A percentile compares a stretch with the other conserved stretches of the same genome.
These are phyloP conservation scores for Crambe crambe DNA, from an alignment of 37 sponge, comb jelly and placozoan genomes.

Conservation along the genomic window DNA sequence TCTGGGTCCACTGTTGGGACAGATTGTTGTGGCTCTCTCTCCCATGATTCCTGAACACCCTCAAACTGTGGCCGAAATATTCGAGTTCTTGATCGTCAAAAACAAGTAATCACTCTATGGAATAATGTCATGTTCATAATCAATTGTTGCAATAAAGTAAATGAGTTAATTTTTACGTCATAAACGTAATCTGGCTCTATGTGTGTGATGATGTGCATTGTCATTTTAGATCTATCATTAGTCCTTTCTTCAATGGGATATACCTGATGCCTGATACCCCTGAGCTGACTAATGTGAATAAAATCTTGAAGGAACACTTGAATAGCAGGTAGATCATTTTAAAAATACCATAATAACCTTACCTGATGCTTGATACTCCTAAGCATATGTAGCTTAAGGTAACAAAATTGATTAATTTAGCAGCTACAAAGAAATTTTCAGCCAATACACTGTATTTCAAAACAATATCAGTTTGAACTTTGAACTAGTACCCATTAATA, in stretches of 20 bases:
- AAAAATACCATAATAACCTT: no score
- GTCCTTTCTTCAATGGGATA: conserved; percentile 73
- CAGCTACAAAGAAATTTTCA: no score
- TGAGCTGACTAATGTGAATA: conserved; percentile 45
- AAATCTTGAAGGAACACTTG: conserved; percentile 42
- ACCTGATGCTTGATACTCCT: no score
- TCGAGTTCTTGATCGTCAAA: conserved; percentile 75
- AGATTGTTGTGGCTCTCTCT: conserved; percentile 74
- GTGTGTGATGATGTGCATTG: no score
- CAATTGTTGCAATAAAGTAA: no score
- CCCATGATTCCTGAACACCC: conserved; percentile 59
- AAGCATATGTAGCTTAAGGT: not conserved
- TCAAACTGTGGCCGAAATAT: conserved; percentile 54
- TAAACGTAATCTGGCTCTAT: no score
- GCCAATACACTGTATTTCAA: no score
- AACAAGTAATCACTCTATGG: conserved; percentile 38
- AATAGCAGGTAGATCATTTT: no score
- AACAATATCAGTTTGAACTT: no score
- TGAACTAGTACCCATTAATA: no score
- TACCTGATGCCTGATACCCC: conserved; percentile 68
- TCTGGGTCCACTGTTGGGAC: conserved; percentile 74
- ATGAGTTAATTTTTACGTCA: not conserved
- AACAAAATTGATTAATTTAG: not conserved
- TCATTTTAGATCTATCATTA: conserved; percentile 32
- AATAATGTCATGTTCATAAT: no score